Evolutionary conservation across 2,797 vertebrate genomes (phyloP).

Genomic region (Protonibea diacanthus): DNA sequence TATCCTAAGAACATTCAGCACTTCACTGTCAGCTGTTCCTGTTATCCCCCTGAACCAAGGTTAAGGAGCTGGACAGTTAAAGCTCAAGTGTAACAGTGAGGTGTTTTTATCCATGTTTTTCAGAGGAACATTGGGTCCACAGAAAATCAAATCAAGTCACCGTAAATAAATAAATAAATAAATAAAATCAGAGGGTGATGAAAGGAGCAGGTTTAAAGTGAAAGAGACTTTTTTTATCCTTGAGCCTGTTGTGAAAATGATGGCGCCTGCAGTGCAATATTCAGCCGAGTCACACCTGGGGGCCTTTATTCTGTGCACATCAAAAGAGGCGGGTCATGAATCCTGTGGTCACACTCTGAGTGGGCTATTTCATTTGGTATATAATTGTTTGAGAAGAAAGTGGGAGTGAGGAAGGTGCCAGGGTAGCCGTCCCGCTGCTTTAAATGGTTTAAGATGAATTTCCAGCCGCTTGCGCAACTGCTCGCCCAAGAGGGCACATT

Average conservation of each 20-base stretch:
- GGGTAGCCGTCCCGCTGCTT: constrained; percentile 62
- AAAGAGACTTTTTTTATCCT: neutral
- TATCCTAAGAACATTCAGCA: constrained; percentile 67
- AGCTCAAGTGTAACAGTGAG: constrained; percentile 37
- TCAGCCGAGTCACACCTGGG: constrained; percentile 21
- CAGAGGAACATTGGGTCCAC: neutral
- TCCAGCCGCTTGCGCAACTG: constrained; percentile 54
- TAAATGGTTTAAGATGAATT: constrained; percentile 70
- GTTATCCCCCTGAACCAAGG: constrained; percentile 59
- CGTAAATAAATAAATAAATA: neutral
- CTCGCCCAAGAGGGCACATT: constrained; percentile 42
- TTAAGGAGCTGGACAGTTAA: constrained; percentile 58
- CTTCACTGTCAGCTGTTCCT: constrained; percentile 72
- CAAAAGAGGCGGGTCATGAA: constrained; percentile 23
- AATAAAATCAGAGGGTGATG: constrained; percentile 4
- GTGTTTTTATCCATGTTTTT: constrained; percentile 38
- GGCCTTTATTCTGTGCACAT: constrained; percentile 25
- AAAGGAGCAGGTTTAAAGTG: neutral
- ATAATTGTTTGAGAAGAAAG: constrained; percentile 56
- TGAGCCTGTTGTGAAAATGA: constrained; percentile 24
- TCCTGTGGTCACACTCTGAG: constrained; percentile 33
- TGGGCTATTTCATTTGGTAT: constrained; percentile 41
- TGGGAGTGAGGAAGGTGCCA: constrained; percentile 44
- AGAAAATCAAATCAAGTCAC: neutral
- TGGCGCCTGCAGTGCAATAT: constrained; percentile 3